phyloP scores from a whole-genome alignment of 2,888 invertebrate genomes.

The Nyleta sp. region DNA sequence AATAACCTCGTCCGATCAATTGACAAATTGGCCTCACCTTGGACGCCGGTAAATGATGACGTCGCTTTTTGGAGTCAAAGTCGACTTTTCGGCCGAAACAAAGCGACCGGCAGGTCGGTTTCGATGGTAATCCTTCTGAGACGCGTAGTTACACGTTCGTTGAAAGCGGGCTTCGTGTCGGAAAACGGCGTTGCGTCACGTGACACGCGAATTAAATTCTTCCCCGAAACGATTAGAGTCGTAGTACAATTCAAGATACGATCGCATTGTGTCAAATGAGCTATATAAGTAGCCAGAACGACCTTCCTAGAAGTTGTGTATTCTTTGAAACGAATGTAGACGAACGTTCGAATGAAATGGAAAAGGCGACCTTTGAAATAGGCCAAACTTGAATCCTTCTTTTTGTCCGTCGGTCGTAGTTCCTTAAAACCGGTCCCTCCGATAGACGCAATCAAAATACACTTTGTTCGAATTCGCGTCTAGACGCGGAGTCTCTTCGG shows the following conservation, averaged over 20 bases:
- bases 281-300: slow-evolving; percentile 6
- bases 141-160: slow-evolving; percentile 23
- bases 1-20: slow-evolving; percentile 28
- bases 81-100: neutral
- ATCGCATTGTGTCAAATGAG: slow-evolving; percentile 39
- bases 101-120: neutral
- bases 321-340: slow-evolving; percentile 17
- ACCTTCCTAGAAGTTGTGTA: slow-evolving; percentile 24
- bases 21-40: slow-evolving; percentile 37
- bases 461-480: neutral
- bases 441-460: neutral
- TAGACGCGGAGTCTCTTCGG: neutral
- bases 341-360: slow-evolving; percentile 23
- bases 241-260: slow-evolving; percentile 29
- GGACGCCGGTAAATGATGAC: slow-evolving; percentile 11
- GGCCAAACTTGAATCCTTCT: neutral
- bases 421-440: slow-evolving; percentile 1
- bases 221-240: slow-evolving; percentile 20
- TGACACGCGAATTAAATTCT: slow-evolving; percentile 42
- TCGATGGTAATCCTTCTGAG: slow-evolving; percentile 23
- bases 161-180: too few species aligned
- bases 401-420: too few species aligned
- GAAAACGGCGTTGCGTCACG: slow-evolving; percentile 24
- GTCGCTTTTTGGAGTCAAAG: neutral
- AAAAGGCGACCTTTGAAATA: neutral